Conservation (phyloP, 2,888 invertebrate genomes). For the Xestia ashworthii region DNA sequence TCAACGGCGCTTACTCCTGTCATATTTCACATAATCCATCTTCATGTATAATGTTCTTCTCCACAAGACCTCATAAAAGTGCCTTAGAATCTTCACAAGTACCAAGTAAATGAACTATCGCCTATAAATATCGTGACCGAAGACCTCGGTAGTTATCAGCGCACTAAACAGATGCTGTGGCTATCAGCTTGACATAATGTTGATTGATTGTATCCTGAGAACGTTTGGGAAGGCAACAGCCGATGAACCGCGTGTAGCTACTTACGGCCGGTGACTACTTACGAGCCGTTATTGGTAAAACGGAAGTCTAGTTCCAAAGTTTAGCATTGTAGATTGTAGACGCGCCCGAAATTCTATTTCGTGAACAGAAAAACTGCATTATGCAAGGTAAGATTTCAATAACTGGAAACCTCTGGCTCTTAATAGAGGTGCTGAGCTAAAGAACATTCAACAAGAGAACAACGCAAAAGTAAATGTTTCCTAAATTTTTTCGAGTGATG, state of each 20-base stretch:
- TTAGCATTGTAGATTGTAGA: background rate
- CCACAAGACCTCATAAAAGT: background rate
- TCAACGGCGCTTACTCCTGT: background rate
- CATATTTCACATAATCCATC: background rate
- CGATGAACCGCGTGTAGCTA: background rate
- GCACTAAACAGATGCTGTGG: slow-evolving; percentile 26
- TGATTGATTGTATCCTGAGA: slow-evolving; percentile 56
- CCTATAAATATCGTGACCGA: slow-evolving; percentile 45
- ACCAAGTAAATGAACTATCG: background rate
- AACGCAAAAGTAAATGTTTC: background rate
- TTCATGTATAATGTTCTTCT: background rate
- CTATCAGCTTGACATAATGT: slow-evolving; percentile 34
- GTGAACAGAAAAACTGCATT: background rate
- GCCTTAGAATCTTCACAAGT: background rate
- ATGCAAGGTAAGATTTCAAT: background rate
- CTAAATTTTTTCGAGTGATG: background rate
- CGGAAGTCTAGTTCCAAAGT: background rate
- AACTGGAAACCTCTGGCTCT: background rate
- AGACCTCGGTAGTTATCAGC: slow-evolving; percentile 42
- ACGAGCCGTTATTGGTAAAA: slow-evolving; percentile 8
- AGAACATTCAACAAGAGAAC: background rate
- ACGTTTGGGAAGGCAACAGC: slow-evolving; percentile 39
- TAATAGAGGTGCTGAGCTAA: background rate
- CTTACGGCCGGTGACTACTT: background rate
- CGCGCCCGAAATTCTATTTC: background rate